Conservation (phyloP, 2,113 vertebrate species). For the Phrynosoma blainvillii region DNA sequence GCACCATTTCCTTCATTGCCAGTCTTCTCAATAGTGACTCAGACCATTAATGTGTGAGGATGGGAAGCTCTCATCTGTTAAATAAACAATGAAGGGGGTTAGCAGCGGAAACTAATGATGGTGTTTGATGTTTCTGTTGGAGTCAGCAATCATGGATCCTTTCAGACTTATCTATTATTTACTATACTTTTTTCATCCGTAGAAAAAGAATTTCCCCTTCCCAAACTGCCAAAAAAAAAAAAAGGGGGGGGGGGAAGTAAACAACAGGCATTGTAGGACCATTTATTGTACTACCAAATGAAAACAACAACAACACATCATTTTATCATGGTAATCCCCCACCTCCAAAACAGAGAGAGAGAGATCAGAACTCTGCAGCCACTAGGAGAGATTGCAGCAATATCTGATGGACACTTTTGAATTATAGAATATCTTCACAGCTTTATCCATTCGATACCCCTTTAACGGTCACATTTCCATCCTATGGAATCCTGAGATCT, state of each 20-base stretch:
- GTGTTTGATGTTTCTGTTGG: neutral
- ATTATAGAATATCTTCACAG: neutral
- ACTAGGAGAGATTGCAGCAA: neutral
- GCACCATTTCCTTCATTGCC: neutral
- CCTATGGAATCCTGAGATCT: too few species aligned
- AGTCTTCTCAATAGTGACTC: neutral
- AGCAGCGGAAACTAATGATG: conserved; percentile 7
- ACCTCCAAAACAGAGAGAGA: too few species aligned
- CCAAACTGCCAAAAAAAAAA: neutral
- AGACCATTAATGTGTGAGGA: neutral
- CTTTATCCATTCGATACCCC: too few species aligned
- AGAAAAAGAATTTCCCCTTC: neutral
- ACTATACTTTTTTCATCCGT: conserved; percentile 6
- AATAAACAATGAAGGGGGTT: conserved; percentile 52
- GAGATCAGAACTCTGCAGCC: neutral
- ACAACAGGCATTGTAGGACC: neutral
- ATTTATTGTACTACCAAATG: neutral
- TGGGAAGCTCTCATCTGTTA: neutral
- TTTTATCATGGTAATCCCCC: too few species aligned
- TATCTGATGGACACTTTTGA: neutral
- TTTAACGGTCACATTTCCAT: too few species aligned
- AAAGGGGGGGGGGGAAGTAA: too few species aligned
- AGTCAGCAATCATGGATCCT: neutral
- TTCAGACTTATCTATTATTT: conserved; percentile 23
- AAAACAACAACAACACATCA: too few species aligned